Percentiles rank a stretch among this genome's conserved stretches.
Conservation (phyloP, 2,888 invertebrate genomes). For the Drosophila anceps region DNA sequence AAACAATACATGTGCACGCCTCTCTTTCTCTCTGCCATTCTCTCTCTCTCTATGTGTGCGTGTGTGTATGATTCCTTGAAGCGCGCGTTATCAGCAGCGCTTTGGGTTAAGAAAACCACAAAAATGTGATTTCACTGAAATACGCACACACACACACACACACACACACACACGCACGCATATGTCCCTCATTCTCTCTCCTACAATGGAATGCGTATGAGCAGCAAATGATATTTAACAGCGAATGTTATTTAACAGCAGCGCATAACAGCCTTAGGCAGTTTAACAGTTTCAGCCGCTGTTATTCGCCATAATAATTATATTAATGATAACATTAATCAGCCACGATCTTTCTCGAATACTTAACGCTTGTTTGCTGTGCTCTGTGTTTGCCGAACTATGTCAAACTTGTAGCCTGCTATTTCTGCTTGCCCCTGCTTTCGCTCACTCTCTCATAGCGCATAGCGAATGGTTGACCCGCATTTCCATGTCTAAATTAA, state of each 20-base stretch:
- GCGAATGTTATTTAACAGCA: constrained; percentile 22
- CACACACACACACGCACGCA: background rate
- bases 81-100: constrained; percentile 46
- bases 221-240: background rate
- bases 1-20: constrained; percentile 23
- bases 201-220: background rate
- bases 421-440: background rate
- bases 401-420: constrained; percentile 22
- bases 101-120: constrained; percentile 34
- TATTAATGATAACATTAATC: constrained; percentile 8
- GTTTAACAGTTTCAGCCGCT: background rate
- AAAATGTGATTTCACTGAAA: constrained; percentile 2
- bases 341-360: constrained; percentile 15
- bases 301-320: background rate
- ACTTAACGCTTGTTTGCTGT: constrained; percentile 7
- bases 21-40: background rate
- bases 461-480: constrained; percentile 62
- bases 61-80: constrained; percentile 35
- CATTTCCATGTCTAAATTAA: constrained; percentile 76
- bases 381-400: constrained; percentile 30
- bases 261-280: constrained; percentile 14
- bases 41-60: background rate
- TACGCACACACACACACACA: background rate
- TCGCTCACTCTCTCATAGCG: constrained; percentile 15
- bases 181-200: background rate